Evolutionary conservation across 2,888 invertebrate species (phyloP).

Genomic region (Folsomia manolachei): DNA sequence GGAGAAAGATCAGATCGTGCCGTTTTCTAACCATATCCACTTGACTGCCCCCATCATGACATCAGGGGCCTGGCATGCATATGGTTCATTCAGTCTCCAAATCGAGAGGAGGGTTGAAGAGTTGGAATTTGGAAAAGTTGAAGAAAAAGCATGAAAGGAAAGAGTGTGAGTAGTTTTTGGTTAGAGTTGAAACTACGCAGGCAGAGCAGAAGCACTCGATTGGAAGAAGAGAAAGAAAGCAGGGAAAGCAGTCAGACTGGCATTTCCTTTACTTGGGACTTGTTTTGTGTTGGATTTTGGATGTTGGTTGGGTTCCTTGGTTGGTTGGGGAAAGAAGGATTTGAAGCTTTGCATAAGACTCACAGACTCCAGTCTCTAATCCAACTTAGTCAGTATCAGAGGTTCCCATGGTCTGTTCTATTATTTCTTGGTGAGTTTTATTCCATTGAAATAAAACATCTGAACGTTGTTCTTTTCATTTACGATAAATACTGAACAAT

Average conservation of each 20-base stretch:
- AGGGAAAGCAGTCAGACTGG: background rate
- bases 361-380: constrained; percentile 3
- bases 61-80: background rate
- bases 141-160: background rate
- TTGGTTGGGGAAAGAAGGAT: no score
- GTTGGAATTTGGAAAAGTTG: background rate
- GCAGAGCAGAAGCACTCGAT: no score
- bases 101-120: background rate
- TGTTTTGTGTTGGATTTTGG: no score
- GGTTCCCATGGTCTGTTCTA: no score
- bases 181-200: background rate
- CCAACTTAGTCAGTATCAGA: background rate
- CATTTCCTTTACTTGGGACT: no score
- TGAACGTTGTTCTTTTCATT: no score
- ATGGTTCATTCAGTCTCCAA: background rate
- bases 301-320: no score
- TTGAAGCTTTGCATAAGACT: background rate
- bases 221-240: background rate
- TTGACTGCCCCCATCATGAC: background rate
- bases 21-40: background rate
- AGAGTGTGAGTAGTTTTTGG: background rate
- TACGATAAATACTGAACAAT: no score
- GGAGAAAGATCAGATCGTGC: background rate
- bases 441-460: no score
- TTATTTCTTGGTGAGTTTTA: no score